A percentile compares a stretch with the other conserved stretches of the same genome.
phyloP scores from a whole-genome alignment of 2,797 vertebrate genomes.

The Paguma larvata region DNA sequence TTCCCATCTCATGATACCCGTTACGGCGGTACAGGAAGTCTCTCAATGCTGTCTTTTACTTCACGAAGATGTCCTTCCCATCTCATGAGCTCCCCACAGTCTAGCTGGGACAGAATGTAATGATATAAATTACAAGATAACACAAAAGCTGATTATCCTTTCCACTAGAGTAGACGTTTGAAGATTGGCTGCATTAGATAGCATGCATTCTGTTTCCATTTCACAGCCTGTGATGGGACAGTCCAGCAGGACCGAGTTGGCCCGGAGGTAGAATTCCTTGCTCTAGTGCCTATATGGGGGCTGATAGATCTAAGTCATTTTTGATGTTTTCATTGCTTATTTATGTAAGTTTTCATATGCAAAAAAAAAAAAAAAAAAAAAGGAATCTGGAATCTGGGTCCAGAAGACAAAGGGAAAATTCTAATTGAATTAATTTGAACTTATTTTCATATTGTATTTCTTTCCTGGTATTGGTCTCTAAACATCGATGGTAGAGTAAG shows the following conservation, averaged over 20 bases:
- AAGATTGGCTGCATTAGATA: neutral
- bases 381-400: neutral
- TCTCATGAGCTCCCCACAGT: neutral
- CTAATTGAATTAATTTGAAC: slow-evolving; percentile 52
- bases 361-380: neutral
- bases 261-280: neutral
- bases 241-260: neutral
- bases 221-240: neutral
- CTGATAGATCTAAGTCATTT: neutral
- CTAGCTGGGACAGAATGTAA: neutral
- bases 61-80: neutral
- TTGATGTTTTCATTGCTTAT: neutral
- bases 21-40: neutral
- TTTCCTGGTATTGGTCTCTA: neutral
- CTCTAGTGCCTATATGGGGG: neutral
- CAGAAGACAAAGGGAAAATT: slow-evolving; percentile 53
- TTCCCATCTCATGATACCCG: no score
- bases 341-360: neutral
- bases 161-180: slow-evolving; percentile 61
- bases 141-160: slow-evolving; percentile 53
- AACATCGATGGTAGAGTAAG: neutral
- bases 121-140: slow-evolving; percentile 29
- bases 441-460: neutral
- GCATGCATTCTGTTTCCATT: neutral
- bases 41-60: neutral